phyloP scores from a whole-genome alignment of 1,140 invertebrate species.

The Trypoxylus dichotomus region DNA sequence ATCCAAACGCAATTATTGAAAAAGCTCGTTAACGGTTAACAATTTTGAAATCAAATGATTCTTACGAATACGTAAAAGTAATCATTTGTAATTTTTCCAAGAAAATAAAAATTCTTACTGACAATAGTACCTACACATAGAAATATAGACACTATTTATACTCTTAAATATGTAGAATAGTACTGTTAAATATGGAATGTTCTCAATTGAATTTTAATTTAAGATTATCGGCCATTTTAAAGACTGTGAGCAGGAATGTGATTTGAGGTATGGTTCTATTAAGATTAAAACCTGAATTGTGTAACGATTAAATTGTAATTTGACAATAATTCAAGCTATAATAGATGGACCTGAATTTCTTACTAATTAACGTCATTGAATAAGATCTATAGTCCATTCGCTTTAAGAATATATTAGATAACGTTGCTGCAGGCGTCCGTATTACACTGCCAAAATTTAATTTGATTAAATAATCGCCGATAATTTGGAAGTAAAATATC shows the following conservation, averaged over 20 bases:
- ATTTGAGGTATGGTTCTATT: constrained; percentile 14
- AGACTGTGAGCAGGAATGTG: constrained; percentile 10
- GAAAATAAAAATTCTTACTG: neutral
- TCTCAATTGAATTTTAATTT: neutral
- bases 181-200: constrained; percentile 19
- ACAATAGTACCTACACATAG: neutral
- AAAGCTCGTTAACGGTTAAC: too few species aligned
- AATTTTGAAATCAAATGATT: too few species aligned
- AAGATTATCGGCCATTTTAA: constrained; percentile 3
- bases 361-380: too few species aligned
- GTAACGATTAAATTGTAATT: neutral
- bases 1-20: too few species aligned
- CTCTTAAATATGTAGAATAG: neutral
- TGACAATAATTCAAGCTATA: neutral
- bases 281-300: constrained; percentile 10
- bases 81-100: neutral
- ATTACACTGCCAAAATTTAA: too few species aligned
- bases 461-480: too few species aligned
- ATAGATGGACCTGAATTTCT: too few species aligned
- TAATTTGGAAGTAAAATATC: too few species aligned
- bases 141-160: neutral
- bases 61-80: too few species aligned
- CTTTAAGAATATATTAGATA: too few species aligned
- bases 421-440: too few species aligned
- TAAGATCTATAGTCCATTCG: too few species aligned